Evolutionary conservation across 1,140 invertebrate genomes (phyloP).

Genomic region (Phymastichus coffea): DNA sequence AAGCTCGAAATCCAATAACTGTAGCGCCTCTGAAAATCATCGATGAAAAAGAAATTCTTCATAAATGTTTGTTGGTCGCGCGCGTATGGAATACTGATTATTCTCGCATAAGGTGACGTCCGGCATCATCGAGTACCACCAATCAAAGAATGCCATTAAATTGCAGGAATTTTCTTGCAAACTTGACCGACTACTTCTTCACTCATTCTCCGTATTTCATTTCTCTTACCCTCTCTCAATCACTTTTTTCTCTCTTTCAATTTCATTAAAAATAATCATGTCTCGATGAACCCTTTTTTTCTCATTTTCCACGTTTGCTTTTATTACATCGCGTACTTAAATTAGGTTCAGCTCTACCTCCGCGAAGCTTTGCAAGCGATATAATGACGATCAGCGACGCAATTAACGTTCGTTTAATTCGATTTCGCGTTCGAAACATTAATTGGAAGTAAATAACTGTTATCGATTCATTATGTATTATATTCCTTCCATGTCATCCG

Average conservation of each 20-base stretch:
- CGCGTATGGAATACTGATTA: conserved; percentile 13
- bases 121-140: conserved; percentile 16
- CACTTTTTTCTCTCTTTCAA: not conserved
- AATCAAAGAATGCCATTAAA: conserved; percentile 25
- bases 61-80: conserved; percentile 1
- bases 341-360: too few relatives aligned
- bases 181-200: conserved; percentile 13
- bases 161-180: conserved; percentile 21
- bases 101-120: conserved; percentile 19
- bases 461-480: too few relatives aligned
- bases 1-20: too few relatives aligned
- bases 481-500: too few relatives aligned
- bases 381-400: too few relatives aligned
- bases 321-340: too few relatives aligned
- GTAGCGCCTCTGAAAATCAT: not conserved
- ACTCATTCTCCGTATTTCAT: conserved; percentile 3
- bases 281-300: not conserved
- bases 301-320: too few relatives aligned
- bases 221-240: not conserved
- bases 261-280: conserved; percentile 18
- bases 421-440: too few relatives aligned
- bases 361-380: too few relatives aligned
- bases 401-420: too few relatives aligned
- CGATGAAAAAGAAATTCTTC: conserved; percentile 5
- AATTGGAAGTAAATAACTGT: too few relatives aligned